A percentile compares a stretch with the other conserved stretches of the same genome.
Conservation (phyloP, 2,888 invertebrate species). For the Chrysotoxum bicinctum region DNA sequence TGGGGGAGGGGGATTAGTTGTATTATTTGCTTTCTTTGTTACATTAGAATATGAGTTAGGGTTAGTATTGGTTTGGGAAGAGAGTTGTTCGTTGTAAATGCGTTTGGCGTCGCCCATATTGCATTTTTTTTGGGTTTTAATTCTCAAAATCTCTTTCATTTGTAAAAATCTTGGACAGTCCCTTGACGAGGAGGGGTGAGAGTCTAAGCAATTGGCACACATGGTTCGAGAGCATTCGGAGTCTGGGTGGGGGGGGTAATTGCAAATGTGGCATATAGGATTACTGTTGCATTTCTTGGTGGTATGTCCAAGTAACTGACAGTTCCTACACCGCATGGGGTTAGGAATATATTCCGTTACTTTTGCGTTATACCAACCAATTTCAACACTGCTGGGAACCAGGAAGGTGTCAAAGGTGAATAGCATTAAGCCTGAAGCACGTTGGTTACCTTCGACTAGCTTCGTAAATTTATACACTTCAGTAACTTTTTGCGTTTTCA, state of each 20-base stretch:
- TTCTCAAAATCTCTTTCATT: neutral
- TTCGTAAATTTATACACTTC: too few species aligned
- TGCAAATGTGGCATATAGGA: conserved; percentile 10
- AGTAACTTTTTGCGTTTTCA: too few species aligned
- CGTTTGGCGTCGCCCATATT: neutral
- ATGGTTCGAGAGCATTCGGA: neutral
- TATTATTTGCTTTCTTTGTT: neutral
- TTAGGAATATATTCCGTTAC: too few species aligned
- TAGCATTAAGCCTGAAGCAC: too few species aligned
- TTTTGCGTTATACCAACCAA: too few species aligned
- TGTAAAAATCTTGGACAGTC: neutral
- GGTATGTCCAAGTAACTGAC: conserved; percentile 19
- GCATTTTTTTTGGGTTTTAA: conserved; percentile 18
- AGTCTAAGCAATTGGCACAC: too few species aligned
- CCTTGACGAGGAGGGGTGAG: too few species aligned
- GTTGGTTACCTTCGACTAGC: too few species aligned
- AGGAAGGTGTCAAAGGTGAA: too few species aligned
- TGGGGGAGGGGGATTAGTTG: neutral
- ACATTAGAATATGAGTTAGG: neutral
- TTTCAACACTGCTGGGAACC: too few species aligned
- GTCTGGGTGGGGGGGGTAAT: neutral
- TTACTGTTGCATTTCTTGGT: conserved; percentile 8
- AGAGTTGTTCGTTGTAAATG: conserved; percentile 1
- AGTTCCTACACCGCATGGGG: conserved; percentile 8
- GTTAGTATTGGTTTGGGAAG: neutral